Evolutionary conservation across 2,888 invertebrate genomes (phyloP).

Genomic region (Pseudolycoriella hygida): DNA sequence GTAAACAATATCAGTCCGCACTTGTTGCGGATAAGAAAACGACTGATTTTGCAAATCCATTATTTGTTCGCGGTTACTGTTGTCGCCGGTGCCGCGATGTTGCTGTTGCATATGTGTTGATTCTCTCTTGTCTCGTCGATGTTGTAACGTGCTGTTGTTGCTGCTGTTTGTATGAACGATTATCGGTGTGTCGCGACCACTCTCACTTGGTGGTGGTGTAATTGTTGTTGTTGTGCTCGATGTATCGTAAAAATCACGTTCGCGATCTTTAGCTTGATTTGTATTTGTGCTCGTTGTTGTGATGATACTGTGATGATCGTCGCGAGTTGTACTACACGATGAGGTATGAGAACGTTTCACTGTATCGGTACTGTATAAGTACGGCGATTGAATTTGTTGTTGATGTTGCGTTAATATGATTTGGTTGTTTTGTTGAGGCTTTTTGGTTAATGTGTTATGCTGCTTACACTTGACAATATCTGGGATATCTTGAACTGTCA

Average conservation of each 20-base stretch:
- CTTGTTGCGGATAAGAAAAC: constrained; percentile 26
- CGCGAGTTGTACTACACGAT: constrained; percentile 4
- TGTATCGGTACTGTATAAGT: constrained; percentile 9
- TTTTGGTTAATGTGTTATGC: constrained; percentile 10
- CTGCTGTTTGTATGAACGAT: background rate
- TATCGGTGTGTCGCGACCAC: constrained; percentile 15
- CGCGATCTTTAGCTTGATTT: constrained; percentile 11
- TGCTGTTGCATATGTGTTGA: constrained; percentile 1
- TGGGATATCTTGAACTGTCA: constrained; percentile 71
- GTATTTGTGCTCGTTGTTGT: constrained; percentile 4
- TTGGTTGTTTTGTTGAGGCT: constrained; percentile 10
- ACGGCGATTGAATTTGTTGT: too few relatives aligned
- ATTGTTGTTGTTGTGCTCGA: constrained; percentile 17
- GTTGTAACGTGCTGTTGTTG: background rate
- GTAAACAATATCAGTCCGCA: constrained; percentile 20
- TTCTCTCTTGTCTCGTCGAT: constrained; percentile 1
- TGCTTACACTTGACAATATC: constrained; percentile 22
- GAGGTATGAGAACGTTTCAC: constrained; percentile 14
- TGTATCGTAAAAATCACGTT: constrained; percentile 16
- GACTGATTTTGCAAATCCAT: constrained; percentile 18
- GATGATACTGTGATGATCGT: constrained; percentile 1
- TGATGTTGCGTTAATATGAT: constrained; percentile 6
- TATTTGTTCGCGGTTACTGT: constrained; percentile 6
- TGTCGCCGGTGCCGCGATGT: background rate
- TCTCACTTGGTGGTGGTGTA: constrained; percentile 18